A percentile compares a stretch with the other conserved stretches of the same genome.
These are phyloP conservation scores for Sebastes glaucus DNA, from an alignment of 2,797 vertebrate genomes.

Conservation along the genomic window DNA sequence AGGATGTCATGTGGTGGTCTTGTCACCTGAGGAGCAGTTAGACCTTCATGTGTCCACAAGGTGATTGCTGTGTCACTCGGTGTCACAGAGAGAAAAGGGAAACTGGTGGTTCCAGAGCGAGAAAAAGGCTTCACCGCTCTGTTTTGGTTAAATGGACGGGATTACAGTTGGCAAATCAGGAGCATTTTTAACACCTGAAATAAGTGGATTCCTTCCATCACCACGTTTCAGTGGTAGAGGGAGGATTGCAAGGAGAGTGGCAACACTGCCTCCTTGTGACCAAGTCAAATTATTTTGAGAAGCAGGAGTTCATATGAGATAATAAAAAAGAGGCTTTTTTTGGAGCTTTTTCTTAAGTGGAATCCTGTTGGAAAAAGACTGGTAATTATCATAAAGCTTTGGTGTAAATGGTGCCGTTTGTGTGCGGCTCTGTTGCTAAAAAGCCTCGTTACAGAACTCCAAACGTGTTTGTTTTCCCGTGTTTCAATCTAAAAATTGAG, in stretches of 20 bases:
- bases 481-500: neutral
- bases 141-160: conserved; percentile 3
- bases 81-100: conserved; percentile 12
- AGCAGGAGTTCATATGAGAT: neutral
- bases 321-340: no score
- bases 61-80: conserved; percentile 41
- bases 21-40: conserved; percentile 69
- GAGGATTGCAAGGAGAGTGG: conserved; percentile 49
- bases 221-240: neutral
- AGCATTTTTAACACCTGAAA: conserved; percentile 9
- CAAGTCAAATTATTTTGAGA: conserved; percentile 21
- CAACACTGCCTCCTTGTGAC: conserved; percentile 83
- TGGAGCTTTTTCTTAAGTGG: neutral
- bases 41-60: conserved; percentile 42
- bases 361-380: neutral
- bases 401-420: neutral
- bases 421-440: neutral
- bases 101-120: neutral
- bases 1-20: conserved; percentile 20
- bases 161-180: conserved; percentile 17
- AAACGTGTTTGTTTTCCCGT: neutral
- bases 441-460: conserved; percentile 10
- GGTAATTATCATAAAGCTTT: neutral
- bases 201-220: neutral
- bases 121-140: neutral